These are phyloP conservation scores for Anhinga anhinga DNA, from an alignment of 2,113 vertebrate genomes.

Conservation along the genomic window DNA sequence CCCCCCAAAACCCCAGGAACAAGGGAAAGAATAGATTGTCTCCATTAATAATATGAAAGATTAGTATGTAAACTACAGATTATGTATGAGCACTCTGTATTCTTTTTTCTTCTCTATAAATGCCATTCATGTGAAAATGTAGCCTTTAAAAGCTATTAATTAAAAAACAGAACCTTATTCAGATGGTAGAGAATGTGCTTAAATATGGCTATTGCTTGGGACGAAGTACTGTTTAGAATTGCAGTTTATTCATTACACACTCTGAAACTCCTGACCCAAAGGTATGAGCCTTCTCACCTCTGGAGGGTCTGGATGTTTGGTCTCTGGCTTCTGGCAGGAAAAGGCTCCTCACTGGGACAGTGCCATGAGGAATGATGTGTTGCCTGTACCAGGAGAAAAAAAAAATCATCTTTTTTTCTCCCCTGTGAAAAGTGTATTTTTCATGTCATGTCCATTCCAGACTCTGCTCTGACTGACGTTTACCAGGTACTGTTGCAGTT, in stretches of 20 bases:
- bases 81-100: background rate
- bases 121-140: background rate
- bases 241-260: background rate
- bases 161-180: background rate
- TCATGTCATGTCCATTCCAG: background rate
- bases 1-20: background rate
- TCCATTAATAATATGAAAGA: background rate
- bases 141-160: background rate
- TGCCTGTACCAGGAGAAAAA: background rate
- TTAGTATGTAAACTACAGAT: background rate
- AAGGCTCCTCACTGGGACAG: background rate
- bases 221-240: background rate
- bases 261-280: background rate
- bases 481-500: background rate
- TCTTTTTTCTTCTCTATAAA: background rate
- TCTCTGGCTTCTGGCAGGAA: background rate
- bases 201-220: background rate
- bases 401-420: background rate
- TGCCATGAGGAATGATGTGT: background rate
- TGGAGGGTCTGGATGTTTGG: background rate
- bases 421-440: background rate
- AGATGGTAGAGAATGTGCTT: background rate
- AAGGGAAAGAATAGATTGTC: background rate
- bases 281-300: background rate
- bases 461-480: background rate